These are phyloP conservation scores for Pinna nobilis DNA, from an alignment of 1,140 invertebrate species.

Conservation along the genomic window DNA sequence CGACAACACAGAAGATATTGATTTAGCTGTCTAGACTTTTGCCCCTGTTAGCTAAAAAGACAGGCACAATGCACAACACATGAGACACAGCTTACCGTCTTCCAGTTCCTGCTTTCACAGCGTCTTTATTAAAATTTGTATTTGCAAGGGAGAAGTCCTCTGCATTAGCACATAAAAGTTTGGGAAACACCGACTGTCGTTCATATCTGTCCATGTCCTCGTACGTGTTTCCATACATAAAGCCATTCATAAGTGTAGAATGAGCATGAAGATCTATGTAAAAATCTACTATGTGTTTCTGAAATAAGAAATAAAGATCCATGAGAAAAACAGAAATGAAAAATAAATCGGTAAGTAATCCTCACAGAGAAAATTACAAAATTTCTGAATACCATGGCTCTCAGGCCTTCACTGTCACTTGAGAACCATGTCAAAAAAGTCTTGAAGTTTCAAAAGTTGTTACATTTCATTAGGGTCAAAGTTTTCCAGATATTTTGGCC, in stretches of 20 bases:
- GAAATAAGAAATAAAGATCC: constrained; percentile 28
- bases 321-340: neutral
- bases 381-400: too few relatives aligned
- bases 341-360: too few relatives aligned
- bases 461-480: too few relatives aligned
- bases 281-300: constrained; percentile 88
- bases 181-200: constrained; percentile 85
- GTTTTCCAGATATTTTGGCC: too few relatives aligned
- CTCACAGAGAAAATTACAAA: too few relatives aligned
- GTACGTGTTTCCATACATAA: constrained; percentile 97
- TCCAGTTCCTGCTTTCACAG: constrained; percentile 89
- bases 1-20: too few relatives aligned
- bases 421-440: too few relatives aligned
- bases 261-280: constrained; percentile 96
- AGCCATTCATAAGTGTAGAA: constrained; percentile 91
- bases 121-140: constrained; percentile 93
- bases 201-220: constrained; percentile 81
- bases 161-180: constrained; percentile 87
- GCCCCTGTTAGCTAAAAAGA: too few relatives aligned
- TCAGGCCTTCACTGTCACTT: too few relatives aligned
- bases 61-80: too few relatives aligned
- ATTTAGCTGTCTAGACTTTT: too few relatives aligned
- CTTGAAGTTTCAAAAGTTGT: too few relatives aligned
- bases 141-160: constrained; percentile 88
- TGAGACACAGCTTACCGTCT: constrained; percentile 87